Percentiles rank a stretch among this genome's conserved stretches.
phyloP scores from a whole-genome alignment of 1,140 invertebrate species.

The Diachasmimorpha longicaudata region DNA sequence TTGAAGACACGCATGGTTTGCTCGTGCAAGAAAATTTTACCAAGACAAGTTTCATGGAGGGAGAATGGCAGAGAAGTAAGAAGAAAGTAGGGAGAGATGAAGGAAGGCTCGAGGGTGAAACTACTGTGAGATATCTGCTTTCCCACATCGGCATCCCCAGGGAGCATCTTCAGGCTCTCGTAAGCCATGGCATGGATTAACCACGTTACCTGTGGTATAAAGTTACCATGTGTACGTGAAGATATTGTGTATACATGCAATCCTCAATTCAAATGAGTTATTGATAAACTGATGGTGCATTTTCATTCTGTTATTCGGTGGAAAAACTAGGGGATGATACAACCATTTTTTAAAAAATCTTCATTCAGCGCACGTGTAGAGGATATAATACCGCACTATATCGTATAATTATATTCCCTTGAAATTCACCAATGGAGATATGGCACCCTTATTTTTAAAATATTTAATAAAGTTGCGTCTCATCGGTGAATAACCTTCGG shows the following conservation, averaged over 20 bases:
- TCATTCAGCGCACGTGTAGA: too few relatives aligned
- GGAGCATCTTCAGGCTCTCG: constrained; percentile 25
- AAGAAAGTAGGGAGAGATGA: constrained; percentile 8
- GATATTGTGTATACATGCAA: not conserved
- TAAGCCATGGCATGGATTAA: constrained; percentile 26
- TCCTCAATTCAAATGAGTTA: not conserved
- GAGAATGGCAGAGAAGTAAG: not conserved
- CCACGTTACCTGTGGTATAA: constrained; percentile 20
- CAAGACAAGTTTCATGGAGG: constrained; percentile 21
- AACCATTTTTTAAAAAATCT: too few relatives aligned
- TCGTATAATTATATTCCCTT: too few relatives aligned
- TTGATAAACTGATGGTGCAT: not conserved
- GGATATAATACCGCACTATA: too few relatives aligned
- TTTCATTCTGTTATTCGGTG: not conserved
- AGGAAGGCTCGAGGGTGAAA: constrained; percentile 17
- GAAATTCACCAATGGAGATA: too few relatives aligned
- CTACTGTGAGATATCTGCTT: constrained; percentile 27
- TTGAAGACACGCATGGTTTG: constrained; percentile 29
- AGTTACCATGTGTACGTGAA: constrained; percentile 10
- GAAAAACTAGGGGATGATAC: too few relatives aligned
- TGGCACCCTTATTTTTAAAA: too few relatives aligned
- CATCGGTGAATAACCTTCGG: not conserved
- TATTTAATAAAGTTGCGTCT: too few relatives aligned
- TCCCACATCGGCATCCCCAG: constrained; percentile 27
- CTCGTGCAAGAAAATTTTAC: constrained; percentile 24